Base-by-base conservation (phyloP, 1,140 invertebrate genomes). In the Dufourea novaeangliae region DNA sequence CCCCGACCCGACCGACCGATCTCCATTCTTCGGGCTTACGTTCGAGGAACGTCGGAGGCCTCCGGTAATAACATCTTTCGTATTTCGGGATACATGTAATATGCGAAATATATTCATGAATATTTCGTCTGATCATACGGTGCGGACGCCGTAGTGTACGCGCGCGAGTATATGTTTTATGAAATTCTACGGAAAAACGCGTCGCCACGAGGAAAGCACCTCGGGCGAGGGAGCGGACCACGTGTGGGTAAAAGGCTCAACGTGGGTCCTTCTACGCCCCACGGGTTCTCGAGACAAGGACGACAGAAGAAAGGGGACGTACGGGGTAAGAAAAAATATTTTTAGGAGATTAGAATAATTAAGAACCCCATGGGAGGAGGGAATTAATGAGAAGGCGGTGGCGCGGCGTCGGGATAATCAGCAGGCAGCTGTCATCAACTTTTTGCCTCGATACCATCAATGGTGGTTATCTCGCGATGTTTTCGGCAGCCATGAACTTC, bases 41-140 rank as follows among this genome's bases (percentile, higher is more conserved):
- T 67, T 39, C 69, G 63, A 62, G 29, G 78, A 82, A 66, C 46
- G 46, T 27, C 39, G 8, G 25, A 1, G 12, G 12, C 29, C 10
- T 67, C 27, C n/a, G 41, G 52, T 85, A 85, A 85, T 85, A 81
- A 85, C 63, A 85, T 85, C 68, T 66, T 76, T 81, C 66, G 66
- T 54, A 81, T 78, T 67, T 74, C 46, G 56, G 72, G 41, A 56
- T 64, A 39, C 67, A 32, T 44, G 73, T 80, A 84, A 84, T 84
- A 73, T 59, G 56, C 32, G 27, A 84, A 78, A 74, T 84, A 80
- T 84, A 80, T 72, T 77, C 78, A 71, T 46, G 64, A 77, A 64
- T 64, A 63, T 57, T 67, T 59, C 57, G 68, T 72, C 37, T 79
- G 80, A 83, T 84, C 62, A 77, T 73, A 80, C 29, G 63, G 67